phyloP scores from a whole-genome alignment of 2,797 vertebrate species.

The Megalops cyprinoides region DNA sequence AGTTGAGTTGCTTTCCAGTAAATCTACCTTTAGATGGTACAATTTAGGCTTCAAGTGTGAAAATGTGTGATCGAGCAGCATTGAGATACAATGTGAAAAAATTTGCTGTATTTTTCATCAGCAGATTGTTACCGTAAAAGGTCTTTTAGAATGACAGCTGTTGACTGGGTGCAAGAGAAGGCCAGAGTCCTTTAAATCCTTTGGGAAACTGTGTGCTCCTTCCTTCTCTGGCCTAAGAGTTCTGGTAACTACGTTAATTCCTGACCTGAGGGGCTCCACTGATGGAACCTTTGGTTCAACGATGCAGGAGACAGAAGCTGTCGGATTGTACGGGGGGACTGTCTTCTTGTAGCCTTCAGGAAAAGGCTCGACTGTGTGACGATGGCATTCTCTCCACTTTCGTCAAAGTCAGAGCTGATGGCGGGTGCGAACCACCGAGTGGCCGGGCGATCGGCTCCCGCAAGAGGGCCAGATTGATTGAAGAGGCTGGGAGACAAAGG shows the following conservation, averaged over 20 bases:
- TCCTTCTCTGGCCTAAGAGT: not conserved
- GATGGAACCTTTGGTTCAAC: not conserved
- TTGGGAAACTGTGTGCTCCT: not conserved
- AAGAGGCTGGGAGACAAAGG: conserved; percentile 14
- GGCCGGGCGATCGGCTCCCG: not conserved
- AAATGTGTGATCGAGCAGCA: too few relatives aligned
- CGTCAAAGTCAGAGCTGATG: not conserved
- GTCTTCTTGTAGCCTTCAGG: not conserved
- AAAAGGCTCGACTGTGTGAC: not conserved
- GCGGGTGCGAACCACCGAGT: not conserved
- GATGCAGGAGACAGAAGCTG: not conserved
- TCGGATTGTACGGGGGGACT: not conserved
- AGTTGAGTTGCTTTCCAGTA: too few relatives aligned
- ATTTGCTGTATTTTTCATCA: too few relatives aligned
- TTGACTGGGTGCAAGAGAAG: too few relatives aligned
- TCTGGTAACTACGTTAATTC: not conserved
- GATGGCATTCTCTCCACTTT: not conserved
- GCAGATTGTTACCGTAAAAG: too few relatives aligned
- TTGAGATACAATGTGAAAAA: too few relatives aligned
- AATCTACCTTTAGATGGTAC: too few relatives aligned
- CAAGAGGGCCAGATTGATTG: not conserved
- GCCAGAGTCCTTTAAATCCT: too few relatives aligned
- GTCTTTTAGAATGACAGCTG: too few relatives aligned
- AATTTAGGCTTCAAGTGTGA: too few relatives aligned
- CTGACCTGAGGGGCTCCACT: not conserved